A percentile compares a stretch with the other conserved stretches of the same genome.
phyloP scores from a whole-genome alignment of 1,140 invertebrate species.

The Hesperophylax magnus region DNA sequence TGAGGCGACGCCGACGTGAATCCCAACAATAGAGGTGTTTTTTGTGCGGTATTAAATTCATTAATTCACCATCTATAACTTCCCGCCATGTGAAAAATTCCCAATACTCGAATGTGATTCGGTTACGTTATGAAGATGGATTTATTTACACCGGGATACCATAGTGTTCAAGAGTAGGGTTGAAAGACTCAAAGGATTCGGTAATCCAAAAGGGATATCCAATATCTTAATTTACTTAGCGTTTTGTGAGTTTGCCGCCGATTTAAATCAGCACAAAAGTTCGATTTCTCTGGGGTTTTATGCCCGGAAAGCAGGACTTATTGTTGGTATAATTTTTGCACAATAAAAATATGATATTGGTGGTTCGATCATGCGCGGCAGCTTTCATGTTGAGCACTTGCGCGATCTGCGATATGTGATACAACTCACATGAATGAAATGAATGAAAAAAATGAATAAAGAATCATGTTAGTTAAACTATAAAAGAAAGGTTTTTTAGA shows the following conservation, averaged over 20 bases:
- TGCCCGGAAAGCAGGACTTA: slow-evolving; percentile 27
- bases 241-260: slow-evolving; percentile 50
- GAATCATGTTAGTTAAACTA: background rate
- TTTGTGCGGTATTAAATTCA: slow-evolving; percentile 54
- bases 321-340: slow-evolving; percentile 47
- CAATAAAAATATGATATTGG: slow-evolving; percentile 45
- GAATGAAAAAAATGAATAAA: background rate
- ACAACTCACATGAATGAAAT: slow-evolving; percentile 22
- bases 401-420: slow-evolving; percentile 24
- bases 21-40: slow-evolving; percentile 49
- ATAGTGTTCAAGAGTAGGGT: slow-evolving; percentile 44
- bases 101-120: slow-evolving; percentile 52
- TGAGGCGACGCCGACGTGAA: slow-evolving; percentile 44
- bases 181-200: slow-evolving; percentile 48
- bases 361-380: slow-evolving; percentile 26
- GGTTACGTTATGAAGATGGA: slow-evolving; percentile 54
- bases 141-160: slow-evolving; percentile 14
- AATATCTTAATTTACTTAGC: slow-evolving; percentile 58
- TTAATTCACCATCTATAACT: slow-evolving; percentile 53
- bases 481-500: background rate
- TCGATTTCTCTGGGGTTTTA: slow-evolving; percentile 39
- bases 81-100: slow-evolving; percentile 53
- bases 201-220: slow-evolving; percentile 53
- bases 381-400: slow-evolving; percentile 25
- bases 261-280: slow-evolving; percentile 25